Conservation (phyloP, 2,888 invertebrate species). For the Limnephilus auricula region DNA sequence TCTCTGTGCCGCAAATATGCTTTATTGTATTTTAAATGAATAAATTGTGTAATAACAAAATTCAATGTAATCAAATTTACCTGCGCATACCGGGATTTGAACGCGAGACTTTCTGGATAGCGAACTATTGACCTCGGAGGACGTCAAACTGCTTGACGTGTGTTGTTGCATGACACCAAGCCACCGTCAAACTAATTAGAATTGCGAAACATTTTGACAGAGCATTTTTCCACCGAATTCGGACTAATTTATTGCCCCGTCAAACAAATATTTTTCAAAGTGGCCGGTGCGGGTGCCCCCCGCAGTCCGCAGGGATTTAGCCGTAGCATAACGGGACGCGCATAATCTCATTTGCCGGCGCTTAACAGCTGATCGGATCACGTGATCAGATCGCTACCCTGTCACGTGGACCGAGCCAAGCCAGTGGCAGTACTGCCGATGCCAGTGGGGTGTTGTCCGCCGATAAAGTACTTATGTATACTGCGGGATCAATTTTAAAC, state of each 20-base stretch:
- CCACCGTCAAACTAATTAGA: not conserved
- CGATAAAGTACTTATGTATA: constrained; percentile 21
- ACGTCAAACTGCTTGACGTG: not conserved
- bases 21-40: too few species aligned
- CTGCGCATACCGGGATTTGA: too few species aligned
- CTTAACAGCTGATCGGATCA: constrained; percentile 60
- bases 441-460: constrained; percentile 18
- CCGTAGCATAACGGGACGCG: constrained; percentile 34
- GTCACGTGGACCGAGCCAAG: constrained; percentile 32
- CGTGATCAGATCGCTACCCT: constrained; percentile 36
- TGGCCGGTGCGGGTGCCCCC: not conserved
- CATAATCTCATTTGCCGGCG: constrained; percentile 61
- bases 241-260: not conserved
- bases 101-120: too few species aligned
- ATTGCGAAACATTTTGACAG: not conserved
- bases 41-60: too few species aligned
- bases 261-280: constrained; percentile 31
- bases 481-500: constrained; percentile 34
- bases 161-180: not conserved
- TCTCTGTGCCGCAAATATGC: too few species aligned
- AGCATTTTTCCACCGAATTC: not conserved
- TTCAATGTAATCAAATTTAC: too few species aligned
- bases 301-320: not conserved
- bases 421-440: not conserved
- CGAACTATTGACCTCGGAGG: too few species aligned